These are phyloP conservation scores for Megaptera novaeangliae DNA, from an alignment of 2,113 vertebrate species.

Conservation along the genomic window DNA sequence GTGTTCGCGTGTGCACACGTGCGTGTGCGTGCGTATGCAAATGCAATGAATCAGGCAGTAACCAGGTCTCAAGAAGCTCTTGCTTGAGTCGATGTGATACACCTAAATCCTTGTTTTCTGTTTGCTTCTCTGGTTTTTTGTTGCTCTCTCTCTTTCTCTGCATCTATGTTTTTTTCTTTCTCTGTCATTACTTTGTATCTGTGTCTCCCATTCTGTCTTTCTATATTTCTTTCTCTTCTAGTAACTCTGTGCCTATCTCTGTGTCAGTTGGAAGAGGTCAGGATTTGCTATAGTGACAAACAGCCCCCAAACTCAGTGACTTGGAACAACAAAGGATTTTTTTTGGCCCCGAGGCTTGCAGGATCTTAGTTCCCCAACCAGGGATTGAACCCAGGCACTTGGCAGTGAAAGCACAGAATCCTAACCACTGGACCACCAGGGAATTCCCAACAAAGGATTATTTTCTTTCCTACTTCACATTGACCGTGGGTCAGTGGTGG, in stretches of 20 bases:
- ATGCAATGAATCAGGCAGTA: neutral
- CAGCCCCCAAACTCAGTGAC: neutral
- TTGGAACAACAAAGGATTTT: neutral
- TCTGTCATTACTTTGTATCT: neutral
- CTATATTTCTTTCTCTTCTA: neutral
- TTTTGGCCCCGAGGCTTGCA: neutral
- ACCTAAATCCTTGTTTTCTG: neutral
- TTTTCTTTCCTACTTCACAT: neutral
- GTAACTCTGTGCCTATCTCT: neutral
- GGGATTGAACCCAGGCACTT: neutral
- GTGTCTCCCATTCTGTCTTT: neutral
- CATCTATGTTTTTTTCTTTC: neutral
- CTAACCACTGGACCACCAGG: too few species aligned
- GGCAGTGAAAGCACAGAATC: neutral
- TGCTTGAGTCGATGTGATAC: neutral
- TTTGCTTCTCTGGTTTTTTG: neutral
- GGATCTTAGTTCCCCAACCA: neutral
- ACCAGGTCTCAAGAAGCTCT: neutral
- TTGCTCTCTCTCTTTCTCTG: neutral
- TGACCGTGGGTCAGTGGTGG: neutral
- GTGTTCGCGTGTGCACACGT: neutral
- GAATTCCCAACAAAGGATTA: too few species aligned
- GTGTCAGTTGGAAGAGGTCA: neutral
- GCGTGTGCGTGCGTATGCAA: neutral
- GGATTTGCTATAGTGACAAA: constrained; percentile 9